Evolutionary conservation across 2,888 invertebrate genomes (phyloP).

Genomic region (Stenolophus ochropezus): DNA sequence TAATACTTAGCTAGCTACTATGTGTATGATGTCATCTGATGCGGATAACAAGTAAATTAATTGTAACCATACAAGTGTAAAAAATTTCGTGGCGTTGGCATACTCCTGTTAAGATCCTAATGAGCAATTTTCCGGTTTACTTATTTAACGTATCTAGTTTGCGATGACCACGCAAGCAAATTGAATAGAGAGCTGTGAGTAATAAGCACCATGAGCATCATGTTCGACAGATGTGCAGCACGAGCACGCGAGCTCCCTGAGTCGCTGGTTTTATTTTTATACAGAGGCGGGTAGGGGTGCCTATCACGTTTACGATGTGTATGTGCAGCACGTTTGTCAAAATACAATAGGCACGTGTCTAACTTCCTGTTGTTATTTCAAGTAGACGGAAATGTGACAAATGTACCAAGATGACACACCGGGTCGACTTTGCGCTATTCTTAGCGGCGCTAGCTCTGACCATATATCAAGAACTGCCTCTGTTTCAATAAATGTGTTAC

Average conservation of each 20-base stretch:
- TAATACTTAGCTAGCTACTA: constrained; percentile 8
- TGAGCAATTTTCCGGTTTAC: constrained; percentile 43
- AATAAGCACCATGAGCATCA: constrained; percentile 26
- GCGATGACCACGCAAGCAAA: constrained; percentile 20
- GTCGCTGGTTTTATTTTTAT: constrained; percentile 31
- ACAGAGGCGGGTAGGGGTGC: constrained; percentile 27
- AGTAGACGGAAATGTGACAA: constrained; percentile 34
- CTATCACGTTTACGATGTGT: background rate
- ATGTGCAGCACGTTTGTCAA: constrained; percentile 22
- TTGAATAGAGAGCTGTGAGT: constrained; percentile 20
- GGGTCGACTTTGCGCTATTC: background rate
- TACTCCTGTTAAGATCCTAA: constrained; percentile 13
- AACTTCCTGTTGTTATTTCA: constrained; percentile 37
- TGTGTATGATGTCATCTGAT: constrained; percentile 20
- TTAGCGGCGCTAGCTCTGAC: constrained; percentile 6
- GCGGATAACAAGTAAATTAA: constrained; percentile 40
- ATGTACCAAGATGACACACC: constrained; percentile 35
- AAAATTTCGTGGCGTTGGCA: constrained; percentile 10
- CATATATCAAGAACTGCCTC: too few species aligned
- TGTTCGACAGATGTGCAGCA: constrained; percentile 33
- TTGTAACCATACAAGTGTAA: constrained; percentile 21
- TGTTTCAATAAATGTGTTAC: too few species aligned
- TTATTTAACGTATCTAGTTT: constrained; percentile 27
- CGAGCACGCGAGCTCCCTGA: background rate
- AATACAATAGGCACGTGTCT: constrained; percentile 2